A percentile compares a stretch with the other conserved stretches of the same genome.
Conservation (phyloP, 2,888 invertebrate species). For the Timema podura region DNA sequence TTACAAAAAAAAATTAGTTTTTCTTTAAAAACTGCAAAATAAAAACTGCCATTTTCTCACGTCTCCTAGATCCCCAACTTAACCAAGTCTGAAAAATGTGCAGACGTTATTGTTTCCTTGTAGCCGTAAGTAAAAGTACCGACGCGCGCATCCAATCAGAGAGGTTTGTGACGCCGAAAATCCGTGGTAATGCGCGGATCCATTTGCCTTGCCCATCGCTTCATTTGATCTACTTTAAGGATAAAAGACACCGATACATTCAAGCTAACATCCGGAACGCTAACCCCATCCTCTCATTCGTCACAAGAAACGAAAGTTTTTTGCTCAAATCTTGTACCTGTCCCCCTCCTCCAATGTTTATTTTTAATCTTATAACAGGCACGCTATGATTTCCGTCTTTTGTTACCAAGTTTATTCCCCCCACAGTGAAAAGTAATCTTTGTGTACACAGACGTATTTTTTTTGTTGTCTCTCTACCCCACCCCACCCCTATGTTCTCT, state of each 20-base stretch:
- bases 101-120: background rate
- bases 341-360: background rate
- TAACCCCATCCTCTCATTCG: too few species aligned
- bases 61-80: too few species aligned
- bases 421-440: constrained; percentile 16
- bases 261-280: background rate
- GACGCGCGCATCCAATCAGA: constrained; percentile 10
- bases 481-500: background rate
- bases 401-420: constrained; percentile 19
- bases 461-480: background rate
- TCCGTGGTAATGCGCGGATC: constrained; percentile 6
- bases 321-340: too few species aligned
- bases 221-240: constrained; percentile 13
- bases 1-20: too few species aligned
- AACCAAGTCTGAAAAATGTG: too few species aligned
- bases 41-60: too few species aligned
- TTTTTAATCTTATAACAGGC: constrained; percentile 16
- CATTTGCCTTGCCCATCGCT: background rate
- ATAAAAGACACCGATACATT: constrained; percentile 12
- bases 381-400: constrained; percentile 17
- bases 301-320: too few species aligned
- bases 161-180: background rate
- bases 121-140: background rate
- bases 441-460: constrained; percentile 14
- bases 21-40: too few species aligned